These are phyloP conservation scores for Drosophila busckii DNA, from an alignment of 1,140 invertebrate species.

Conservation along the genomic window DNA sequence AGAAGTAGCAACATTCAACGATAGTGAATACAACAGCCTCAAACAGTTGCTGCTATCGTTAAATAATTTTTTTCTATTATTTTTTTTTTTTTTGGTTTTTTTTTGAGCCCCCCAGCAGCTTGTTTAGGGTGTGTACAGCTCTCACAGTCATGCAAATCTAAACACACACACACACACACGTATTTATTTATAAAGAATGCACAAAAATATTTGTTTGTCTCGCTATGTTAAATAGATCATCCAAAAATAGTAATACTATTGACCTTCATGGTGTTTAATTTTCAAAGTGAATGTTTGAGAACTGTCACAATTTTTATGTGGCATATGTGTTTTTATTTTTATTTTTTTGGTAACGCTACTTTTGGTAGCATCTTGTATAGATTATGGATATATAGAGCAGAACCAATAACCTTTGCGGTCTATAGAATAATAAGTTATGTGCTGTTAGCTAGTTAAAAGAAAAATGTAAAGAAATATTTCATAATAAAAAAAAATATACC, in stretches of 20 bases:
- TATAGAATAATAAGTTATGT: too few species aligned
- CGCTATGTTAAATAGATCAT: slow-evolving; percentile 10
- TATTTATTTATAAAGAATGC: slow-evolving; percentile 1
- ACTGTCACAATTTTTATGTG: slow-evolving; percentile 20
- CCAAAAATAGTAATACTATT: slow-evolving; percentile 25
- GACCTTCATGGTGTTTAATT: slow-evolving; percentile 44
- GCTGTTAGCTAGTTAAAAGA: too few species aligned
- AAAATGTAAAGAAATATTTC: too few species aligned
- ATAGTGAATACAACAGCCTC: slow-evolving; percentile 3
- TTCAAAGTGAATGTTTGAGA: slow-evolving; percentile 39
- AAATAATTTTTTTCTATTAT: too few species aligned
- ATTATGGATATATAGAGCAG: slow-evolving; percentile 28
- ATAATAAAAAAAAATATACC: too few species aligned
- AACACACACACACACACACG: not conserved
- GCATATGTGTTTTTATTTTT: slow-evolving; percentile 13
- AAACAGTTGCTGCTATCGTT: slow-evolving; percentile 13
- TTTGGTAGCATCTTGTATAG: not conserved
- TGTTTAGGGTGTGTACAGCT: not conserved
- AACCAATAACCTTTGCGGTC: slow-evolving; percentile 30
- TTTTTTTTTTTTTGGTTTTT: too few species aligned
- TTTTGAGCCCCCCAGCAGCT: slow-evolving; percentile 18
- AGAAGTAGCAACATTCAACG: slow-evolving; percentile 11
- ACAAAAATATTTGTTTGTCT: not conserved
- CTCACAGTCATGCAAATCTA: not conserved
- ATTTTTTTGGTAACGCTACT: too few species aligned